Conservation (phyloP, 2,888 invertebrate genomes). For the Heliconius ismenius region DNA sequence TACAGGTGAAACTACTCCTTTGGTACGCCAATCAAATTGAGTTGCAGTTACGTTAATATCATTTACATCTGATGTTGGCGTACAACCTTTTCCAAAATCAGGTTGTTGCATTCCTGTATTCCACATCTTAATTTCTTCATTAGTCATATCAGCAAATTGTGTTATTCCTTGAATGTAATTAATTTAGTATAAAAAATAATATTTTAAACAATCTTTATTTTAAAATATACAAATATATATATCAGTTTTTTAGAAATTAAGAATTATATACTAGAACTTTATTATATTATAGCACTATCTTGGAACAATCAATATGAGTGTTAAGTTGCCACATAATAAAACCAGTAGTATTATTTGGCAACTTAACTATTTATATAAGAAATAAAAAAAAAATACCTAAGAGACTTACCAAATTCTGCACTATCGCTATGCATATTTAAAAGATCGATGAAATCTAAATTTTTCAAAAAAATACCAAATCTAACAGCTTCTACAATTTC, state of each 20-base stretch:
- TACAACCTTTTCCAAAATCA: slow-evolving; percentile 42
- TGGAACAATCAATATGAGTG: not conserved
- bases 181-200: not conserved
- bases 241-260: not conserved
- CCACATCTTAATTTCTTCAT: slow-evolving; percentile 38
- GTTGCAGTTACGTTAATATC: not conserved
- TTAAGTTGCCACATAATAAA: no score
- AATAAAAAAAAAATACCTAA: not conserved
- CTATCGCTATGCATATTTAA: slow-evolving; percentile 1
- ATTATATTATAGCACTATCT: not conserved
- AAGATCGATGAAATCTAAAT: slow-evolving; percentile 8
- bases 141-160: slow-evolving; percentile 43
- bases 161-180: not conserved
- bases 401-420: slow-evolving; percentile 15
- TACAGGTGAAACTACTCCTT: slow-evolving; percentile 88
- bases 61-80: not conserved
- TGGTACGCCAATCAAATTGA: slow-evolving; percentile 86
- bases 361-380: not conserved
- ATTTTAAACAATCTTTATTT: not conserved
- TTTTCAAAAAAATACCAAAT: slow-evolving; percentile 18
- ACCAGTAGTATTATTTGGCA: not conserved
- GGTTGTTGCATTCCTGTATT: not conserved
- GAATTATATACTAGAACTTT: not conserved
- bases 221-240: not conserved
- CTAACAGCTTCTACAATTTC: slow-evolving; percentile 1